These are phyloP conservation scores for Scaptomyza hsui DNA, from an alignment of 1,140 invertebrate genomes.

Conservation along the genomic window DNA sequence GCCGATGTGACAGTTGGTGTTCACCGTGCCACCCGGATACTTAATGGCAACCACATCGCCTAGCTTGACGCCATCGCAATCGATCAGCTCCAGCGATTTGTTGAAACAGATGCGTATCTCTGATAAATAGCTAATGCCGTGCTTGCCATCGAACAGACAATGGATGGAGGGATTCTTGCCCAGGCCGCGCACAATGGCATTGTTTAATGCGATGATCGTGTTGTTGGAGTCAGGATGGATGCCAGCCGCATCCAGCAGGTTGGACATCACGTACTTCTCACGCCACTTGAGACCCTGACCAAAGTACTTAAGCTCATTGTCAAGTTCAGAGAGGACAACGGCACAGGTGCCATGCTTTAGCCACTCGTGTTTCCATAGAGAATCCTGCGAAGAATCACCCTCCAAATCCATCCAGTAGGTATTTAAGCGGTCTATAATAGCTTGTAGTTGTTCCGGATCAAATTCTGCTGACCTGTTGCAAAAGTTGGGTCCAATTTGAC, in stretches of 20 bases:
- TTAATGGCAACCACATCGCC: slow-evolving; percentile 60
- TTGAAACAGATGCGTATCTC: slow-evolving; percentile 89
- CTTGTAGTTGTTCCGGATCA: slow-evolving; percentile 85
- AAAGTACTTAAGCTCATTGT: slow-evolving; percentile 91
- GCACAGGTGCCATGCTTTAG: slow-evolving; percentile 93
- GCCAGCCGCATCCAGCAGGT: slow-evolving; percentile 85
- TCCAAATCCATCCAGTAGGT: slow-evolving; percentile 91
- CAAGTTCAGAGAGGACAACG: slow-evolving; percentile 85
- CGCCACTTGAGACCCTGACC: slow-evolving; percentile 87
- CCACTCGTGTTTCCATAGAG: slow-evolving; percentile 94
- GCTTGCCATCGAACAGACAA: slow-evolving; percentile 86
- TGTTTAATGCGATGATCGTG: slow-evolving; percentile 85
- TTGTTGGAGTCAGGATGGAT: slow-evolving; percentile 88
- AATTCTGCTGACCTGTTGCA: slow-evolving; percentile 89
- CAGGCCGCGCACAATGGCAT: slow-evolving; percentile 85
- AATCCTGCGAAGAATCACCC: slow-evolving; percentile 84
- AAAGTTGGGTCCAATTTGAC: slow-evolving; percentile 87
- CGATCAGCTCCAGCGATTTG: slow-evolving; percentile 86
- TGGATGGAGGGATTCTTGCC: slow-evolving; percentile 87
- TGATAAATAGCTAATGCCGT: slow-evolving; percentile 85
- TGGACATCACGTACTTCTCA: slow-evolving; percentile 87
- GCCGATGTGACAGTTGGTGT: slow-evolving; percentile 86
- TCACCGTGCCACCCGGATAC: slow-evolving; percentile 82
- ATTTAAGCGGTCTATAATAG: slow-evolving; percentile 87
- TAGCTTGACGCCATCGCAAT: slow-evolving; percentile 85